Conservation (phyloP, 2,888 invertebrate genomes). For the Liopterus haemorrhoidalis region DNA sequence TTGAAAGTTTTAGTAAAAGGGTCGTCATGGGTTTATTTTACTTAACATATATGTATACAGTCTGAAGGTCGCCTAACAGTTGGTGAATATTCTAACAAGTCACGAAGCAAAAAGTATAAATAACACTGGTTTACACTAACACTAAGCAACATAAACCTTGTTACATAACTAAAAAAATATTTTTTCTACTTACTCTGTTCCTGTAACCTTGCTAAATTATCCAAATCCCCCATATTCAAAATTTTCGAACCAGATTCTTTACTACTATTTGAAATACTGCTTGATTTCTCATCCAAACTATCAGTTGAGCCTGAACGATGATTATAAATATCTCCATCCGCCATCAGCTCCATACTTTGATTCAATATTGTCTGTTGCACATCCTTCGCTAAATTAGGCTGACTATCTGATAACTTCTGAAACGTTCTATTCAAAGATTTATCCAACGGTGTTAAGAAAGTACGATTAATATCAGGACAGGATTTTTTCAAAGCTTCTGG, state of each 20-base stretch:
- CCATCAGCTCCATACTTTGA: slow-evolving; percentile 22
- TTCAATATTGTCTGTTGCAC: slow-evolving; percentile 18
- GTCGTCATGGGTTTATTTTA: neutral
- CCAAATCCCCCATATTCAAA: slow-evolving; percentile 43
- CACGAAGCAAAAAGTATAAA: neutral
- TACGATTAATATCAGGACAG: slow-evolving; percentile 20
- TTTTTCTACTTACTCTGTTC: slow-evolving; percentile 40
- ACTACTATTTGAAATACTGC: slow-evolving; percentile 41
- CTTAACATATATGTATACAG: neutral
- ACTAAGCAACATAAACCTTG: neutral
- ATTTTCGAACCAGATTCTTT: slow-evolving; percentile 42
- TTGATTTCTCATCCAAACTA: slow-evolving; percentile 42
- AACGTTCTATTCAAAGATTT: slow-evolving; percentile 14
- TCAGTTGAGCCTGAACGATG: slow-evolving; percentile 40
- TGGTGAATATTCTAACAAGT: no score
- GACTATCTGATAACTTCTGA: slow-evolving; percentile 18
- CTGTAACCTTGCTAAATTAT: slow-evolving; percentile 42
- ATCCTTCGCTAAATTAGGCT: slow-evolving; percentile 19
- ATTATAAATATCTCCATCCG: slow-evolving; percentile 3
- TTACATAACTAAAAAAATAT: neutral
- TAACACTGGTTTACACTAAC: neutral
- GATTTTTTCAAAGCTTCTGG: slow-evolving; percentile 13
- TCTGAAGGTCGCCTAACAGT: no score
- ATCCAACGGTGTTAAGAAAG: slow-evolving; percentile 11
- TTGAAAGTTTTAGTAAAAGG: neutral